Conservation (phyloP, 2,888 invertebrate species). For the Folsomia candida region DNA sequence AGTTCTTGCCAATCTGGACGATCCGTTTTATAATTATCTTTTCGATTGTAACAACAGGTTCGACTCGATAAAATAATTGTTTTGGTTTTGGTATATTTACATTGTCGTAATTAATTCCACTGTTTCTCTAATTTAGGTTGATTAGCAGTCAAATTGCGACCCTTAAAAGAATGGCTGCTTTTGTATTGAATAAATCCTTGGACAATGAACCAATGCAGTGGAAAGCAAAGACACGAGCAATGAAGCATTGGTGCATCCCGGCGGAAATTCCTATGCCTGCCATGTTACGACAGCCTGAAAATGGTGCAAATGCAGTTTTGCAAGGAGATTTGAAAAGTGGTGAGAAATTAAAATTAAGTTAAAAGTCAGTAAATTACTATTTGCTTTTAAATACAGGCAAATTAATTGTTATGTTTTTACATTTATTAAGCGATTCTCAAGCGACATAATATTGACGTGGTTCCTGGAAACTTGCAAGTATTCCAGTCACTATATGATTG, state of each 20-base stretch:
- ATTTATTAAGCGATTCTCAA: constrained; percentile 20
- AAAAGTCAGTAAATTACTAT: too few relatives aligned
- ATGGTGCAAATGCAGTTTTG: too few relatives aligned
- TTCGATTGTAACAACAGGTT: constrained; percentile 73
- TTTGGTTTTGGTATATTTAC: too few relatives aligned
- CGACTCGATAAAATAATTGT: too few relatives aligned
- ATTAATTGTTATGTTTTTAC: too few relatives aligned
- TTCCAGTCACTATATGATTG: constrained; percentile 63
- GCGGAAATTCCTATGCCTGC: constrained; percentile 54
- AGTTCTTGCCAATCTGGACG: constrained; percentile 56
- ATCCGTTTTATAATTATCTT: constrained; percentile 72
- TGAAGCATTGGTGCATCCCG: constrained; percentile 72
- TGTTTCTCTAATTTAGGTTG: too few relatives aligned
- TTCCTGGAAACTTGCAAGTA: constrained; percentile 23
- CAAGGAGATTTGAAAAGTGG: too few relatives aligned
- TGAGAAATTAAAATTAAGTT: too few relatives aligned
- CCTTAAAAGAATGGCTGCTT: constrained; percentile 78
- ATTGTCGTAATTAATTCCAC: too few relatives aligned
- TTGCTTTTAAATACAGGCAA: too few relatives aligned
- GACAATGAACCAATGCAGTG: constrained; percentile 69
- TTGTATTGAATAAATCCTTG: constrained; percentile 68
- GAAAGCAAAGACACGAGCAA: constrained; percentile 67
- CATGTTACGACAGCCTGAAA: constrained; percentile 11
- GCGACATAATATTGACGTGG: constrained; percentile 27
- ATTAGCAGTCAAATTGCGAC: constrained; percentile 72